Evolutionary conservation across 2,888 invertebrate species (phyloP).

Genomic region (Watsonalla binaria): DNA sequence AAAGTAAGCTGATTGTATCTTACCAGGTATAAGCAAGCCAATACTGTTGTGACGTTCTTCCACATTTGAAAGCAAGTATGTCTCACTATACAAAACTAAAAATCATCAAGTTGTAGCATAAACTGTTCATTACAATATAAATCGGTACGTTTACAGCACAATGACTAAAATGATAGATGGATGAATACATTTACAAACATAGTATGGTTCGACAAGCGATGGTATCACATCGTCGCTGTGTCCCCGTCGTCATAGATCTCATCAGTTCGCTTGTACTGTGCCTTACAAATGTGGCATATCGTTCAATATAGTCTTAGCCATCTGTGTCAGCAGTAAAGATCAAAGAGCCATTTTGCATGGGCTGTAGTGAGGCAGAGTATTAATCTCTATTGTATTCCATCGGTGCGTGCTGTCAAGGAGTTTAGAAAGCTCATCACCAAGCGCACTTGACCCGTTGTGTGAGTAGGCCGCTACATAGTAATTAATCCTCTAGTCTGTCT

Average conservation of each 20-base stretch:
- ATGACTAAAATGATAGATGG: slow-evolving; percentile 63
- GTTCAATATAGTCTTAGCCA: slow-evolving; percentile 16
- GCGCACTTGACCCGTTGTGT: slow-evolving; percentile 51
- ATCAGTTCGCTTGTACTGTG: slow-evolving; percentile 11
- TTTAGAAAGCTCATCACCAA: slow-evolving; percentile 50
- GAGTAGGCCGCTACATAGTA: slow-evolving; percentile 32
- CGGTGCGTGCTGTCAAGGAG: slow-evolving; percentile 41
- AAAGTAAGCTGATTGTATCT: slow-evolving; percentile 77
- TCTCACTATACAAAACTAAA: slow-evolving; percentile 77
- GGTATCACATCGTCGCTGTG: slow-evolving; percentile 28
- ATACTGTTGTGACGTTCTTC: slow-evolving; percentile 78
- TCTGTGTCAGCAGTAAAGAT: slow-evolving; percentile 30
- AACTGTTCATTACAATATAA: slow-evolving; percentile 68
- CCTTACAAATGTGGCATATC: slow-evolving; percentile 10
- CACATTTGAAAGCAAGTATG: slow-evolving; percentile 77
- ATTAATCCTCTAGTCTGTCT: slow-evolving; percentile 32
- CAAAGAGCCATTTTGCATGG: background rate
- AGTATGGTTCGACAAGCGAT: slow-evolving; percentile 41
- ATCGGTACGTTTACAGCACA: slow-evolving; percentile 70
- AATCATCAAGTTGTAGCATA: slow-evolving; percentile 75
- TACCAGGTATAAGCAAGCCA: slow-evolving; percentile 79
- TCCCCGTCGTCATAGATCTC: slow-evolving; percentile 17
- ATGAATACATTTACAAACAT: slow-evolving; percentile 59
- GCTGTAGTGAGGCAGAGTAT: background rate
- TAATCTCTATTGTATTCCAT: slow-evolving; percentile 32